Percentiles rank a stretch among this genome's conserved stretches.
These are phyloP conservation scores for Microctenopoma lineatum DNA, from an alignment of 2,797 vertebrate species.

Conservation along the genomic window DNA sequence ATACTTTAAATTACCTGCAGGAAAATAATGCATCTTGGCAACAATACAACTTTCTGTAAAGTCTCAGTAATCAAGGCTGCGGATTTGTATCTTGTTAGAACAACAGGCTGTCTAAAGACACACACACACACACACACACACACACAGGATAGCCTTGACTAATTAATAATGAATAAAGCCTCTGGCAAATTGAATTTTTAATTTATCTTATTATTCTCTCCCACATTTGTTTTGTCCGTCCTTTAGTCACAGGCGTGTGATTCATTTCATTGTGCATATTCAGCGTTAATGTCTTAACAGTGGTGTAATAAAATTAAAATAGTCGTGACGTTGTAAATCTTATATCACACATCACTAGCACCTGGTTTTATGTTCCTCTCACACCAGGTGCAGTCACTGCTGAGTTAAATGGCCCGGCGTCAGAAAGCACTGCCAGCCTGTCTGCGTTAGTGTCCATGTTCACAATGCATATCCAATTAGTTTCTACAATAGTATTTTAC, in stretches of 20 bases:
- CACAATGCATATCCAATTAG: conserved; percentile 68
- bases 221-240: conserved; percentile 58
- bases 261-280: conserved; percentile 60
- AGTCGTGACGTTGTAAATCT: conserved; percentile 37
- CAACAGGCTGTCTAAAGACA: conserved; percentile 33
- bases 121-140: conserved; percentile 8
- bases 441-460: conserved; percentile 55
- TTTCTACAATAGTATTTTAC: conserved; percentile 65
- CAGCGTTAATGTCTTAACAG: conserved; percentile 53
- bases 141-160: conserved; percentile 47
- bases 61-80: conserved; percentile 15
- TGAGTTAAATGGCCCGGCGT: conserved; percentile 66
- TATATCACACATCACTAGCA: conserved; percentile 40
- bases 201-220: conserved; percentile 70
- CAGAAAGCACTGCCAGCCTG: conserved; percentile 51
- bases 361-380: conserved; percentile 63
- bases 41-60: conserved; percentile 17
- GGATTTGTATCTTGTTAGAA: conserved; percentile 30
- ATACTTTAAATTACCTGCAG: background rate
- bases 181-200: conserved; percentile 79
- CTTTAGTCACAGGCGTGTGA: conserved; percentile 61
- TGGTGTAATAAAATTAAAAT: conserved; percentile 63
- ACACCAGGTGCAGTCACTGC: conserved; percentile 54
- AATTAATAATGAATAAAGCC: conserved; percentile 83
- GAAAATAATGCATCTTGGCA: conserved; percentile 1